Percentiles rank a stretch among this genome's conserved stretches.
Conservation (phyloP, 2,888 invertebrate species). For the Dioctria linearis region DNA sequence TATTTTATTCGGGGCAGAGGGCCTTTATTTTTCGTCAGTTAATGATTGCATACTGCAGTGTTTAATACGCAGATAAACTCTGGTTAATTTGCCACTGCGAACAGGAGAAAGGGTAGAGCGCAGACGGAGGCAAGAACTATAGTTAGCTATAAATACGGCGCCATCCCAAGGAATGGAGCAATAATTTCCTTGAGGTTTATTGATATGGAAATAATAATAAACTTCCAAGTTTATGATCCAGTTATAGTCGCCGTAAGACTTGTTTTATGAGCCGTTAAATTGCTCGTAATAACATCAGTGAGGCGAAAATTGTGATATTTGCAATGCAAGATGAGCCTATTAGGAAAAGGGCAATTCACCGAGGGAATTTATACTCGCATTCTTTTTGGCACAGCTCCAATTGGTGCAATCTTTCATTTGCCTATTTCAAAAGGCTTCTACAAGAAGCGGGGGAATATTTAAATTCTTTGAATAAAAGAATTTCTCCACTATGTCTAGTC, state of each 20-base stretch:
- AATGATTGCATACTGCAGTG: background rate
- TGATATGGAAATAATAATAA: constrained; percentile 45
- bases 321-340: too few species aligned
- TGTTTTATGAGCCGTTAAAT: constrained; percentile 13
- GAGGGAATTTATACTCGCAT: too few species aligned
- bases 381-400: too few species aligned
- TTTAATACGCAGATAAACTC: constrained; percentile 30
- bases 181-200: constrained; percentile 33
- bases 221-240: constrained; percentile 30
- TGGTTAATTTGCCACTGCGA: constrained; percentile 26
- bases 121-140: background rate
- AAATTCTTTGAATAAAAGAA: too few species aligned
- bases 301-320: constrained; percentile 10
- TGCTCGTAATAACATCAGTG: constrained; percentile 26
- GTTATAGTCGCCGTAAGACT: constrained; percentile 4
- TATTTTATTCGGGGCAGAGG: background rate
- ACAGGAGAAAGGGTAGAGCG: background rate
- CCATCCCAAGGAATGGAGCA: constrained; percentile 15
- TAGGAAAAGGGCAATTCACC: too few species aligned
- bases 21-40: constrained; percentile 3
- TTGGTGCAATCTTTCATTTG: too few species aligned
- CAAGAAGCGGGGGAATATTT: too few species aligned
- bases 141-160: constrained; percentile 23
- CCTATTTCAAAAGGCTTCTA: too few species aligned
- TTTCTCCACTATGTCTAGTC: too few species aligned